A percentile compares a stretch with the other conserved stretches of the same genome.
phyloP scores from a whole-genome alignment of 2,888 invertebrate genomes.

The Pheosia gnoma region DNA sequence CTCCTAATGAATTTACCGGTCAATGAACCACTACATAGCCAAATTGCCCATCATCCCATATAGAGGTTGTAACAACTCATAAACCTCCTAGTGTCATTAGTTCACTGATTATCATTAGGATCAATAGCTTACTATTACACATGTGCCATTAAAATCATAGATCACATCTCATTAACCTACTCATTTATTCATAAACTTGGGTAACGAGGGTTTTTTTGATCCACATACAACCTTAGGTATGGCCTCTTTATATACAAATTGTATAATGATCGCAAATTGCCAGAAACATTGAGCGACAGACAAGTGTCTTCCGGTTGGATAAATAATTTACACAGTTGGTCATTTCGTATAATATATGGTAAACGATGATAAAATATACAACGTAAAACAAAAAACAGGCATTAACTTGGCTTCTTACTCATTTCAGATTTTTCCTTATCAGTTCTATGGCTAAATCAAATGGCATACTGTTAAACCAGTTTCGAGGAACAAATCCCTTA shows the following conservation, averaged over 20 bases:
- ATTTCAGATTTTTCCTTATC: neutral
- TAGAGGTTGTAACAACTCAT: too few relatives aligned
- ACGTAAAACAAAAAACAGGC: too few relatives aligned
- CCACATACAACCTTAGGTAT: neutral
- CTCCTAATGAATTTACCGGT: too few relatives aligned
- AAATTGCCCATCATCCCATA: too few relatives aligned
- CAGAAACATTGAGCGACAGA: neutral
- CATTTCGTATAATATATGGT: neutral
- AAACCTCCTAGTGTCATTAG: too few relatives aligned
- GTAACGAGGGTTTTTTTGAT: neutral
- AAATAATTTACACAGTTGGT: slow-evolving; percentile 2
- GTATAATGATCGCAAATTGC: slow-evolving; percentile 8
- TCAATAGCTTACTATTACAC: too few relatives aligned
- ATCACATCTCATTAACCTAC: neutral
- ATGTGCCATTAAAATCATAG: neutral
- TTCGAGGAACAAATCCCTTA: too few relatives aligned
- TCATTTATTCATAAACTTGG: neutral
- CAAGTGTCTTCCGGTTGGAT: slow-evolving; percentile 6
- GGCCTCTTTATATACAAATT: neutral
- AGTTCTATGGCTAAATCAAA: neutral
- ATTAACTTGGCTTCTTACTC: too few relatives aligned
- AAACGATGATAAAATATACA: neutral
- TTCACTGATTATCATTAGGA: too few relatives aligned
- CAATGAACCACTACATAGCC: too few relatives aligned
- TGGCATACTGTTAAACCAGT: too few relatives aligned